Conservation (phyloP, 2,888 invertebrate species). For the Xylota sylvarum region DNA sequence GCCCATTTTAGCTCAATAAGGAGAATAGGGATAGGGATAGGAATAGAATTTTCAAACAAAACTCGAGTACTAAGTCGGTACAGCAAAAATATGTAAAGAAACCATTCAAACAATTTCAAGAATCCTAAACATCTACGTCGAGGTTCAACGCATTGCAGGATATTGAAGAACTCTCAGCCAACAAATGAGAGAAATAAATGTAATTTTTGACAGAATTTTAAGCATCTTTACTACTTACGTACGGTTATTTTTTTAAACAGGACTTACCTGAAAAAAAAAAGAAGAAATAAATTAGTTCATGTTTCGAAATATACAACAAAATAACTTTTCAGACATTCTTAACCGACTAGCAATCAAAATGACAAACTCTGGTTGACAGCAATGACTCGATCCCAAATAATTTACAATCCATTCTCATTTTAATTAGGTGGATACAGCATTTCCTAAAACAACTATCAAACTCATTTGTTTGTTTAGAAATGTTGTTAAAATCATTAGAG, state of each 20-base stretch:
- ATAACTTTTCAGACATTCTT: too few relatives aligned
- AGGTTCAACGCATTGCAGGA: too few relatives aligned
- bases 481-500: background rate
- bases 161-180: too few relatives aligned
- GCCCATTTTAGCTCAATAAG: too few relatives aligned
- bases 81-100: too few relatives aligned
- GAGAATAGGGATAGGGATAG: too few relatives aligned
- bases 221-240: background rate
- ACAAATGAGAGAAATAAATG: too few relatives aligned
- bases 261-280: background rate
- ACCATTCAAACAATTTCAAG: too few relatives aligned
- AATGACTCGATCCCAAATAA: background rate
- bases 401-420: background rate
- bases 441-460: background rate
- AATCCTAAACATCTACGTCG: too few relatives aligned
- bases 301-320: background rate
- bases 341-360: background rate
- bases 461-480: background rate
- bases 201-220: too few relatives aligned
- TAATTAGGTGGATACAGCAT: background rate
- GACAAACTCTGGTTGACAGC: background rate
- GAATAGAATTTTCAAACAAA: too few relatives aligned
- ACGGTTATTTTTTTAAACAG: background rate
- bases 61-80: too few relatives aligned
- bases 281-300: background rate